A percentile compares a stretch with the other conserved stretches of the same genome.
Evolutionary conservation across 2,113 vertebrate species (phyloP).

Genomic region (Peromyscus maniculatus): DNA sequence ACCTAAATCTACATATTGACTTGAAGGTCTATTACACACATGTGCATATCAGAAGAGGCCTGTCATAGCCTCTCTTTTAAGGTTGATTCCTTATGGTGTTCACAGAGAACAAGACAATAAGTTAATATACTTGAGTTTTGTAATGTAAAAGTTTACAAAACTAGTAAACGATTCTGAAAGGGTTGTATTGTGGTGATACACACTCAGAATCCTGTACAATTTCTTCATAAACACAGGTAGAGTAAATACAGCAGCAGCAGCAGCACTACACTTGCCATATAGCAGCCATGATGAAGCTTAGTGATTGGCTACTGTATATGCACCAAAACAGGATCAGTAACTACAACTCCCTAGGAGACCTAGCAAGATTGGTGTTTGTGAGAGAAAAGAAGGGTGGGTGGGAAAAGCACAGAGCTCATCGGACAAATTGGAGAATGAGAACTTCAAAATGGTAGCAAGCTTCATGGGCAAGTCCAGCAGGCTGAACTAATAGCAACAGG

Average conservation of each 20-base stretch:
- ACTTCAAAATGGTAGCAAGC: not conserved
- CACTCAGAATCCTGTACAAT: conserved; percentile 28
- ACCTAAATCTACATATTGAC: not conserved
- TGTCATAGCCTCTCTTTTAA: not conserved
- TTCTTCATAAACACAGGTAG: not conserved
- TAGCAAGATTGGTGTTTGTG: not conserved
- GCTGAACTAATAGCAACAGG: not conserved
- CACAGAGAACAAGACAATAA: conserved; percentile 17
- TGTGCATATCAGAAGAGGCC: not conserved
- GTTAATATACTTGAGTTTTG: not conserved
- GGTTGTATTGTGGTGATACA: not conserved
- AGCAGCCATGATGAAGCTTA: not conserved
- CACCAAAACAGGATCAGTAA: not conserved
- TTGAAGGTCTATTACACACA: not conserved
- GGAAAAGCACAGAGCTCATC: not conserved
- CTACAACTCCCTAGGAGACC: not conserved
- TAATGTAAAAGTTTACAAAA: not conserved
- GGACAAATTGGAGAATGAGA: not conserved
- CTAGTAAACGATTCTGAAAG: not conserved
- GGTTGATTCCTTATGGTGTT: conserved; percentile 1
- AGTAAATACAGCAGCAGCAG: not conserved
- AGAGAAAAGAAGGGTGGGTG: not conserved
- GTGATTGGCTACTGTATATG: not conserved
- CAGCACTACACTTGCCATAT: not conserved
- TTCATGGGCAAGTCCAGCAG: not conserved